A percentile compares a stretch with the other conserved stretches of the same genome.
These are phyloP conservation scores for Enteromius treurensis DNA, from an alignment of 2,797 vertebrate species.

Conservation along the genomic window DNA sequence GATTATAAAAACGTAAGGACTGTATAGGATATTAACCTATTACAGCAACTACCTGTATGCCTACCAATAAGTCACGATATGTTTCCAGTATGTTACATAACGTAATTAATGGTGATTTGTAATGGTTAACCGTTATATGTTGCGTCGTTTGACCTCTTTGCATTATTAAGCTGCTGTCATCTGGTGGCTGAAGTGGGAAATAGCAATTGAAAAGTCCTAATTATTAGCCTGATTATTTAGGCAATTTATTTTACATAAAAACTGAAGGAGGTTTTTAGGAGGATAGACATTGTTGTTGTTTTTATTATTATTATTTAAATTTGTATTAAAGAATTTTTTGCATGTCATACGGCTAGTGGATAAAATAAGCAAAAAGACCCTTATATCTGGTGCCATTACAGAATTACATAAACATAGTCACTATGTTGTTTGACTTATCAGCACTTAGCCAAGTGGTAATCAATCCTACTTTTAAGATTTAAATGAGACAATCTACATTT, in stretches of 20 bases:
- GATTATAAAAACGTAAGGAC: neutral
- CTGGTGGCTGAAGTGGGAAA: conserved; percentile 44
- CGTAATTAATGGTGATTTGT: neutral
- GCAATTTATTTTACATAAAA: neutral
- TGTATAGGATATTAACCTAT: neutral
- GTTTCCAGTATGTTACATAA: neutral
- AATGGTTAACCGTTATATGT: neutral
- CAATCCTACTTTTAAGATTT: neutral
- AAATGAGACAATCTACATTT: neutral
- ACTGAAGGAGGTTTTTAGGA: neutral
- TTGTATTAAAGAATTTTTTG: neutral
- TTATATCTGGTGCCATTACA: neutral
- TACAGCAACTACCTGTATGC: neutral
- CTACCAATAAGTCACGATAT: neutral
- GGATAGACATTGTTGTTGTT: no score
- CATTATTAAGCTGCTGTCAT: conserved; percentile 48
- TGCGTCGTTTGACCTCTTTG: neutral
- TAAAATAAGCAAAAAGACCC: no score
- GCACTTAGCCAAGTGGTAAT: neutral
- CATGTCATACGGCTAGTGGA: neutral
- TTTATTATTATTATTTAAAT: no score
- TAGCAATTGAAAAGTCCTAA: neutral
- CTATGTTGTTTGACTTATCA: neutral
- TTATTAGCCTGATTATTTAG: neutral
- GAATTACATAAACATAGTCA: neutral